Evolutionary conservation across 2,113 vertebrate genomes (phyloP), one percentile per base, ranked within the genome.

Genomic region (Salvelinus fontinalis): DNA sequence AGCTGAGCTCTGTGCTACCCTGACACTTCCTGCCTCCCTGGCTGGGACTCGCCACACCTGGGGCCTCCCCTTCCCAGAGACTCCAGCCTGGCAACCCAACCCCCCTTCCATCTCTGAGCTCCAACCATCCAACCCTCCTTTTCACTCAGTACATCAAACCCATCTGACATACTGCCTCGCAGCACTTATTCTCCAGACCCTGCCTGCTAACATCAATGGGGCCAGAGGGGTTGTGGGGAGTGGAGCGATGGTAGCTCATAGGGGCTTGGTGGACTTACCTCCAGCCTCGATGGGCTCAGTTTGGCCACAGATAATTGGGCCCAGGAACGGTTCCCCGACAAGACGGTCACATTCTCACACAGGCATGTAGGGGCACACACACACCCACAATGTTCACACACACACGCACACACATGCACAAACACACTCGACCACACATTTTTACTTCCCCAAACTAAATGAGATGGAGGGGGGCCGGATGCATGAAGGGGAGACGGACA

Each of bases 221-320:
- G 51, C 14, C 51, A 54, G 51, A 18, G 14, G 13, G 12, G 51
- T 54, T 54, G 51, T 14, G 24, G 64, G 64, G 27, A 22, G 29
- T 54, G 12, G 5, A 18, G 51, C 51, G 4, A 18, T 54, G 51
- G 51, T 54, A 54, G 51, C 51, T 54, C 51, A 54, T 16, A 54
- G 51, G 51, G 51, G 51, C 16, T 54, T 54, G 65, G 13, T 67
- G 65, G 65, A 67, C 65, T 67, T 18, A 67, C 65, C 26, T 67
- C 26, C 26, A 67, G 65, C 14, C 65, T 27, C 51, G 12, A 13
- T 29, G 13, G 16, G 65, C 26, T 13, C 65, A 67, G 65, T 67
- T 67, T 67, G 65, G 65, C 65, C 65, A 29, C 65, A 22, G 26
- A 67, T 31, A 29, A 67, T 31, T 67, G 27, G 65, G 27, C 16